Conservation (phyloP, 2,113 vertebrate species). For the Physeter macrocephalus region DNA sequence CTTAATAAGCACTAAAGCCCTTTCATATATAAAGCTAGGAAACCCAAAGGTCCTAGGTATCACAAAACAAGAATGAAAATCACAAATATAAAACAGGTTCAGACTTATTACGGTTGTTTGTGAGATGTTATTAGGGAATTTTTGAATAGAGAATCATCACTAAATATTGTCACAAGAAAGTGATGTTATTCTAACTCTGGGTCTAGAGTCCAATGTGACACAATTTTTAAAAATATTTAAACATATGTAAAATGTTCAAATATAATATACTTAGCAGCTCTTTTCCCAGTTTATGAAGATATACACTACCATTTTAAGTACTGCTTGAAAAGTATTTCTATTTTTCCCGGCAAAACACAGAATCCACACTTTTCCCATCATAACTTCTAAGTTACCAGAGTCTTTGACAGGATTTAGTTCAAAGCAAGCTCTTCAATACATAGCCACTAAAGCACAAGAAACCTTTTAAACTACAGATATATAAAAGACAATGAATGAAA, state of each 20-base stretch:
- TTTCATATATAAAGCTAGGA: neutral
- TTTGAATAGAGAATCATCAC: constrained; percentile 50
- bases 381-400: neutral
- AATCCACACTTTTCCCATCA: neutral
- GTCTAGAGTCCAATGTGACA: neutral
- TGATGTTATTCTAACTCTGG: constrained; percentile 15
- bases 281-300: neutral
- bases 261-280: neutral
- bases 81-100: constrained; percentile 24
- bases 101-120: constrained; percentile 36
- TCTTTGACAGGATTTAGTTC: neutral
- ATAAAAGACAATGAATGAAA: neutral
- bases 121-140: constrained; percentile 38
- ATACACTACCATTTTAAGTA: neutral
- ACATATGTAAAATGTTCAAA: neutral
- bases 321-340: neutral
- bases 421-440: constrained; percentile 26
- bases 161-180: constrained; percentile 56
- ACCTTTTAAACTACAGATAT: neutral
- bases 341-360: neutral
- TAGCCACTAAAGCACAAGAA: neutral
- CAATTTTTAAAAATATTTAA: neutral
- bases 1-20: neutral
- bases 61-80: constrained; percentile 41
- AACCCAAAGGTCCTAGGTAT: constrained; percentile 1